phyloP scores from a whole-genome alignment of 2,888 invertebrate genomes.

The Ophraella communa region DNA sequence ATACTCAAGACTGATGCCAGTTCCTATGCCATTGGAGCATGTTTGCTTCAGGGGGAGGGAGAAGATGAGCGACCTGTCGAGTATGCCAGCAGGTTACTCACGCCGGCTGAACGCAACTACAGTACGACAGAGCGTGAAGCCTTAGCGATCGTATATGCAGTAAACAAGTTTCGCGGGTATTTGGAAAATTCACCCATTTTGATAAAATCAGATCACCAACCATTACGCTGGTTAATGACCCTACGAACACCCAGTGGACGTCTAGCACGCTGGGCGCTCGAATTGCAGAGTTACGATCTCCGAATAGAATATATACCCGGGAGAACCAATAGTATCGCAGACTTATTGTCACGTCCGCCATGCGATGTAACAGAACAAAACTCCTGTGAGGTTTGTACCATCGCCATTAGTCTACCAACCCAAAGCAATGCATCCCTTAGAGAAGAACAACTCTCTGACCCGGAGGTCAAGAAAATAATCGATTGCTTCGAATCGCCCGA shows the following conservation, averaged over 20 bases:
- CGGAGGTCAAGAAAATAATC: constrained; percentile 39
- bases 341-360: constrained; percentile 28
- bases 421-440: neutral
- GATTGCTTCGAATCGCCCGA: constrained; percentile 26
- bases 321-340: constrained; percentile 30
- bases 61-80: constrained; percentile 27
- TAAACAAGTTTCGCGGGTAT: constrained; percentile 53
- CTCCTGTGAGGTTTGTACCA: neutral
- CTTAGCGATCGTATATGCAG: constrained; percentile 47
- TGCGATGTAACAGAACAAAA: neutral
- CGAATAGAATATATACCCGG: constrained; percentile 25
- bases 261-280: constrained; percentile 58
- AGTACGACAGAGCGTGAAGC: constrained; percentile 43
- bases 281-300: constrained; percentile 52
- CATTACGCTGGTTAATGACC: constrained; percentile 57
- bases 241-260: constrained; percentile 51
- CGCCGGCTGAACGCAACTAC: constrained; percentile 42
- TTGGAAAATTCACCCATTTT: constrained; percentile 52
- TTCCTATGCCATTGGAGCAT: neutral
- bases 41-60: constrained; percentile 32
- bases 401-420: neutral
- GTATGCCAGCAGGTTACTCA: constrained; percentile 45
- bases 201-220: constrained; percentile 59
- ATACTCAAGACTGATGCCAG: constrained; percentile 23
- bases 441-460: constrained; percentile 38